Conservation (phyloP, 2,113 vertebrate species). For the Labrus mixtus region DNA sequence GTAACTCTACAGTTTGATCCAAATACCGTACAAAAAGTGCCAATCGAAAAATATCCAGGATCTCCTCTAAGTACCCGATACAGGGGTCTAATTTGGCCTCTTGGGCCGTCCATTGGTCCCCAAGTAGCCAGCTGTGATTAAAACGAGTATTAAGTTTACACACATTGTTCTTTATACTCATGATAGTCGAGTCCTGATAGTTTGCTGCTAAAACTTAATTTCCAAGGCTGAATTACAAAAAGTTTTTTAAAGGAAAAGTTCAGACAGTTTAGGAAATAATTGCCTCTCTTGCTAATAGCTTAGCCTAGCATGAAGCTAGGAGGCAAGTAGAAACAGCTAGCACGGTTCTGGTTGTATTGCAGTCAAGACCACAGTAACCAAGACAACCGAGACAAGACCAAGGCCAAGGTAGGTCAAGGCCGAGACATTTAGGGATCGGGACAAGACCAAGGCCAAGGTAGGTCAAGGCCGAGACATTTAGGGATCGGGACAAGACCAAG, state of each 20-base stretch:
- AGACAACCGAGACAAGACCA: too few relatives aligned
- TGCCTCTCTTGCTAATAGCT: not conserved
- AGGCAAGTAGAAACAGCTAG: not conserved
- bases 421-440: too few relatives aligned
- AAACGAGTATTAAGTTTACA: not conserved
- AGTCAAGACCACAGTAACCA: too few relatives aligned
- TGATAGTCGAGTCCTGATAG: not conserved
- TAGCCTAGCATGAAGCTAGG: not conserved
- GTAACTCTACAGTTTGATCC: not conserved
- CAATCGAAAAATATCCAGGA: not conserved
- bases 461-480: too few relatives aligned
- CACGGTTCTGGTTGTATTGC: too few relatives aligned
- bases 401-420: too few relatives aligned
- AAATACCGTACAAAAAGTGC: slow-evolving; percentile 16
- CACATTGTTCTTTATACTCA: not conserved
- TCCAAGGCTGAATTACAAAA: not conserved
- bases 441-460: too few relatives aligned
- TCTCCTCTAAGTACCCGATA: not conserved
- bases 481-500: too few relatives aligned
- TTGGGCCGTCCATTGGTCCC: slow-evolving; percentile 20
- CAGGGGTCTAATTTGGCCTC: not conserved
- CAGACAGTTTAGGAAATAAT: not conserved
- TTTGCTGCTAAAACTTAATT: not conserved
- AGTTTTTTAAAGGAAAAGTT: not conserved
- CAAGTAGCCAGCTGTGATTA: slow-evolving; percentile 9